Evolutionary conservation across 2,797 vertebrate genomes (phyloP).

Genomic region (Malacoraja senta): DNA sequence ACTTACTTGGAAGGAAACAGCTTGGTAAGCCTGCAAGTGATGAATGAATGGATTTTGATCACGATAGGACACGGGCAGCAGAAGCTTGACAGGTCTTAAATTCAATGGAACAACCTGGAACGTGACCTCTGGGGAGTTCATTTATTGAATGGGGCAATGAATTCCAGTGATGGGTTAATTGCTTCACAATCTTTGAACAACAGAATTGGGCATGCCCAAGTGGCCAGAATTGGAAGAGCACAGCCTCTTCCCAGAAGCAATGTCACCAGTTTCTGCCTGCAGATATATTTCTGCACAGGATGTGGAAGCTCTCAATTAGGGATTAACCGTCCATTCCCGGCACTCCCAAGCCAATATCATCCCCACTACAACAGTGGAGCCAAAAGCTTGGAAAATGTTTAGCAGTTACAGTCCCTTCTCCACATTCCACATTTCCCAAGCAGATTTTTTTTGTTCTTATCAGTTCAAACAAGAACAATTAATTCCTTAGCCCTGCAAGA

Average conservation of each 20-base stretch:
- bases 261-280: background rate
- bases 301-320: background rate
- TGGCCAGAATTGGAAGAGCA: background rate
- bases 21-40: no score
- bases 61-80: no score
- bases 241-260: background rate
- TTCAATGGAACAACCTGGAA: background rate
- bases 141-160: background rate
- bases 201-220: background rate
- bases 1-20: no score
- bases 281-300: background rate
- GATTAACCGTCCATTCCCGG: background rate
- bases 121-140: background rate
- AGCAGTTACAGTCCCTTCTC: conserved; percentile 47
- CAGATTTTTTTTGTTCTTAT: conserved; percentile 67
- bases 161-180: background rate
- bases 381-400: conserved; percentile 55
- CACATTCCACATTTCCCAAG: conserved; percentile 56
- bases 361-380: conserved; percentile 39
- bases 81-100: no score
- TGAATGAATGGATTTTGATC: no score
- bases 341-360: background rate
- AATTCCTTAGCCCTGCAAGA: conserved; percentile 67
- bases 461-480: conserved; percentile 75
- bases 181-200: background rate